Base-by-base conservation (phyloP, 2,888 invertebrate species). In the Spisula solida region DNA sequence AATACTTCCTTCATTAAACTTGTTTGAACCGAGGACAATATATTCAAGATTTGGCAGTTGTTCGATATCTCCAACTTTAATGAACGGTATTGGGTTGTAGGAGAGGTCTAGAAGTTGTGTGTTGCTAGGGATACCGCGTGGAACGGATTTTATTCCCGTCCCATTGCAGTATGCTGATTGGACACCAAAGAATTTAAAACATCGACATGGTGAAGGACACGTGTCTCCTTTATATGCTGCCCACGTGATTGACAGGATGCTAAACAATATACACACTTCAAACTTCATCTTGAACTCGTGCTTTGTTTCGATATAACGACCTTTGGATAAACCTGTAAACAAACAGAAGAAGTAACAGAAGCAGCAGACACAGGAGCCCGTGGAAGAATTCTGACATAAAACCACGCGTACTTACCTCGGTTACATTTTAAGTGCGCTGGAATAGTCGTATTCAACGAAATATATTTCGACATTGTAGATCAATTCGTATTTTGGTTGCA, bases 91-190 rank as follows among this genome's bases (percentile, higher is more conserved):
- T 2, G 80, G 70, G 79, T 93, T 93, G 14, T 51, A 51, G 1
- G 86, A 82, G 1, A 93, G 79, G 25, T 93, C 89, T 0, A 93
- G 90, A 0, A 92, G 85, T n/a, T 88, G 87, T 18, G 92, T 92
- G 55, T 92, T 87, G 6, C 51, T 48, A 6, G 93, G 93, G 56
- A 93, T 90, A 6, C 89, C 89, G 14, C 41, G 81, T 0, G 93
- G 93, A 29, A 93, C 88, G 5, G 79, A 81, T 12, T 85, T 85
- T 31, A 92, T 88, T 6, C 92, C 92, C 6, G 92, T 92, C 8
- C 85, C 34, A 79, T 92, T 93, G 56, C 93, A 93, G 75, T 92
- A 93, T 0, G 92, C 92, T 16, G 88, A 90, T 82, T 87, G 87
- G 2, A 88, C 41, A 12, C 91, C 90, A 12, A 88, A 81, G 81